Conservation (phyloP, 1,140 invertebrate genomes). For the Diabrotica undecimpunctata region DNA sequence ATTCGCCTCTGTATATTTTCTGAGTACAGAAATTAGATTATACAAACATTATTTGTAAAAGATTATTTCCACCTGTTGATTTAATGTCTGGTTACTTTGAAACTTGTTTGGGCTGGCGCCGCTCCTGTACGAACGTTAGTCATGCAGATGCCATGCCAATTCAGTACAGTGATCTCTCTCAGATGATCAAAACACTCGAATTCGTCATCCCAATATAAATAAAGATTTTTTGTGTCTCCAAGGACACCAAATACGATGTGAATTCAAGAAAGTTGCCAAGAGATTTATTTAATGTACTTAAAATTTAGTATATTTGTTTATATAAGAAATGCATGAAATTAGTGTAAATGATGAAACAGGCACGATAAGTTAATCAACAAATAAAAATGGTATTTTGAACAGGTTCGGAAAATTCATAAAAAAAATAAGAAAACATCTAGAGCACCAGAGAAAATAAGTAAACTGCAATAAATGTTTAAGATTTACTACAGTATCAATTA, state of each 20-base stretch:
- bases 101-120: neutral
- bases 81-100: neutral
- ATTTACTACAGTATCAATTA: no score
- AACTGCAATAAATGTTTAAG: no score
- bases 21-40: neutral
- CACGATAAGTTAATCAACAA: no score
- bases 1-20: neutral
- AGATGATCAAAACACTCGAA: conserved; percentile 20
- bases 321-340: no score
- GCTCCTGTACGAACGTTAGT: conserved; percentile 6
- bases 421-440: no score
- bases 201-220: conserved; percentile 20
- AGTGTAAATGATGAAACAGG: no score
- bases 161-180: conserved; percentile 20
- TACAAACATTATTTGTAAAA: neutral
- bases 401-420: no score
- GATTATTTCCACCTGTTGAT: neutral
- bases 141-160: conserved; percentile 19
- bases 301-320: no score
- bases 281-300: conserved; percentile 1
- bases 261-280: conserved; percentile 5
- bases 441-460: no score
- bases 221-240: conserved; percentile 15
- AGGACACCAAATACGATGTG: conserved; percentile 3
- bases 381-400: no score